Base-by-base conservation (phyloP, 2,888 invertebrate species). In the Stramonita haemastoma region DNA sequence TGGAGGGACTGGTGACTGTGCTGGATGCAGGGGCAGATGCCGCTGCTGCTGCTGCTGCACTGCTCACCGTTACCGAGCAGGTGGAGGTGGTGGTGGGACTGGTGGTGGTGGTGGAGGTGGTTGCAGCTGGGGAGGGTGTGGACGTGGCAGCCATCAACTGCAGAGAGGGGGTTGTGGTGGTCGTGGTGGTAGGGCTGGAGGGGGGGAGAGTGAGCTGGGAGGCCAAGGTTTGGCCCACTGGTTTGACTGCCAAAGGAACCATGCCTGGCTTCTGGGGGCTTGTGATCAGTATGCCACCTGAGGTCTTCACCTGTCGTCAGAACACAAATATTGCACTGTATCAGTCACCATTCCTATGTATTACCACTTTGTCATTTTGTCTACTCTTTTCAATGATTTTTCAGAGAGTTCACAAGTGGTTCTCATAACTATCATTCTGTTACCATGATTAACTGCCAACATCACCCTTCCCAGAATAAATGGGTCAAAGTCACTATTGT, bases 11-110 rank as follows among this genome's bases (percentile, higher is more conserved):
- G 81, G 90, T 87, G 29, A 88, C 90, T 22, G 79, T 70, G 60
- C 70, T 89, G 19, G 91, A 85, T 2, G 91, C 34, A 0, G 92
- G 89, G 19, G 87, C 90, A 11, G 90, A 90, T 13, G 91, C 89
- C 8, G 91, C 89, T 32, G 66, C 66, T 36, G 89, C 73, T 22
- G 86, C 81, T n/a, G 46, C 29, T 8, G 87, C 81, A 86, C 90
- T 89, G 77, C 90, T 86, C 17, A 90, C 88, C 26, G 87, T 88
- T 26, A 79, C 66, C 19, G 84, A 89, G 5, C 77, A 86, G 34
- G 57, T 32, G 5, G 36, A 32, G 81, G 81, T 83, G 46, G 46
- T 83, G 26, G 81, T 83, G 17, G 57, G 81, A 57, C 70, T 46
- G 79, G 32, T 79, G 26, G 90, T 87, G n/a, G 36, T 73, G 79